Evolutionary conservation across 2,113 vertebrate genomes (phyloP).

Genomic region (Erinaceus europaeus): DNA sequence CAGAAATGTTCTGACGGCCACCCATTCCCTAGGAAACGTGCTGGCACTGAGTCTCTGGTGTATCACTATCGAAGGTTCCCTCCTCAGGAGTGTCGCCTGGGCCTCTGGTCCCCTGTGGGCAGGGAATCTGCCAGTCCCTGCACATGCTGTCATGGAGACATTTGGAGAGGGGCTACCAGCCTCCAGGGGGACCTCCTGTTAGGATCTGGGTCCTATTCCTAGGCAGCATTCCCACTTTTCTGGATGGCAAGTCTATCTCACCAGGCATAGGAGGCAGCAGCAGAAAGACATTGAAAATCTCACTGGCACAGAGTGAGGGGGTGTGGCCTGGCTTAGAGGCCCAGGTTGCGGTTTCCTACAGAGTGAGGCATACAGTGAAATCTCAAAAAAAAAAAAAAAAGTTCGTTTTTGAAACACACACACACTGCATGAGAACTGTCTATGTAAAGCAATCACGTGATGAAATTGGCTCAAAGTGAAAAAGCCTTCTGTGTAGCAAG

Average conservation of each 20-base stretch:
- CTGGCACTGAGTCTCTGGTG: rapidly evolving
- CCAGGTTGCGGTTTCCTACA: neutral
- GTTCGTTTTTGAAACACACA: neutral
- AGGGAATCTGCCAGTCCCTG: too few relatives aligned
- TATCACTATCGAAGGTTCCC: rapidly evolving
- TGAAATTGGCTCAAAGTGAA: neutral
- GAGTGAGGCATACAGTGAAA: neutral
- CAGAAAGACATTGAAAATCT: neutral
- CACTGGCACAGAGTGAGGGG: neutral
- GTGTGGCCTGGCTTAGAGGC: neutral
- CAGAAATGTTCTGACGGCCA: neutral
- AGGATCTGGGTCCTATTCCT: neutral
- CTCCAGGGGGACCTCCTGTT: neutral
- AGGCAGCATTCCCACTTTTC: neutral
- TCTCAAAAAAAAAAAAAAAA: neutral
- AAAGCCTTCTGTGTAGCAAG: neutral
- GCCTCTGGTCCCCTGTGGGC: neutral
- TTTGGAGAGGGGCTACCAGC: neutral
- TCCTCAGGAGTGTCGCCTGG: neutral
- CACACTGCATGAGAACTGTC: neutral
- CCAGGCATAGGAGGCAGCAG: neutral
- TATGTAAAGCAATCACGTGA: neutral
- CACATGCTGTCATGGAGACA: too few relatives aligned
- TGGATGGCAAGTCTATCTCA: neutral
- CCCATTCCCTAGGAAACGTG: neutral